These are phyloP conservation scores for Eospalax fontanierii DNA, from an alignment of 2,797 vertebrate species.

Conservation along the genomic window DNA sequence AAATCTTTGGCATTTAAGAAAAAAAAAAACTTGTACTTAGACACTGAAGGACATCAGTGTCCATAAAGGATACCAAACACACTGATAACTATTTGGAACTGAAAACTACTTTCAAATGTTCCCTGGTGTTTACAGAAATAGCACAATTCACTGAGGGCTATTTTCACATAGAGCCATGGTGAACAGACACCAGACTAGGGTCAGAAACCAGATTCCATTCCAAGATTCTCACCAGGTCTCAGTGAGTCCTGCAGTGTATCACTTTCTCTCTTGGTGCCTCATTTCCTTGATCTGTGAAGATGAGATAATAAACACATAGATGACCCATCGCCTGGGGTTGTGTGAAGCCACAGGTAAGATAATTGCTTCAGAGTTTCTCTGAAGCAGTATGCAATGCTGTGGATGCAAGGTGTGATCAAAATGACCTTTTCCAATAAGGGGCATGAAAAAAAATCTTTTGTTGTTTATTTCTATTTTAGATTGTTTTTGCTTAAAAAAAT, in stretches of 20 bases:
- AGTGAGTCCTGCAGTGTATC: neutral
- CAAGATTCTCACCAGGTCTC: neutral
- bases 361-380: neutral
- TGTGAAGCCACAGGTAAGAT: neutral
- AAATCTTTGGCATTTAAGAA: neutral
- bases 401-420: constrained; percentile 26
- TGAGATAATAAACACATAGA: constrained; percentile 1
- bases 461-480: constrained; percentile 32
- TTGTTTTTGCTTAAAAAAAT: constrained; percentile 5
- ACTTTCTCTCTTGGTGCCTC: constrained; percentile 9
- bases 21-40: neutral
- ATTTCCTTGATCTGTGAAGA: constrained; percentile 50
- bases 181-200: neutral
- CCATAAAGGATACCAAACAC: constrained; percentile 13
- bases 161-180: neutral
- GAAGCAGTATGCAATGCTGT: neutral
- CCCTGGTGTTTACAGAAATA: neutral
- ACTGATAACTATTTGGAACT: neutral
- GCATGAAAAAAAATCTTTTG: neutral
- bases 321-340: neutral
- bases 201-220: neutral
- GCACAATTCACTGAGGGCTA: neutral
- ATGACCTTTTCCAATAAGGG: neutral
- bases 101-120: neutral
- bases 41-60: neutral